Evolutionary conservation across 2,888 invertebrate species (phyloP), one percentile per base, ranked within the genome.

Genomic region (Anodontia alba): DNA sequence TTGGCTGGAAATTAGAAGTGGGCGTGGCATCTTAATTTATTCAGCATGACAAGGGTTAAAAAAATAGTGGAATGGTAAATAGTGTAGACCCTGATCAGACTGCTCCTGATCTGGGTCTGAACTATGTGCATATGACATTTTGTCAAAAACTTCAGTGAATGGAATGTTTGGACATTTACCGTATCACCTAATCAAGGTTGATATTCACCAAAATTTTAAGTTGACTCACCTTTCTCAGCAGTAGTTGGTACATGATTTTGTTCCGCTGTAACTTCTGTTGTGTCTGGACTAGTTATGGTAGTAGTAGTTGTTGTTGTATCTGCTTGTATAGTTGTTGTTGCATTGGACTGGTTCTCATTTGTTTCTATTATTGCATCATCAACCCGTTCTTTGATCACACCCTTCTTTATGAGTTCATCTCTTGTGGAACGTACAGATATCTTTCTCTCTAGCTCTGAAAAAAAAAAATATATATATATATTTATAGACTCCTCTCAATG

Each of bases 341-440:
- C 71, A 31, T 62, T 49, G 26, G n/a, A 17, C 17, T 54, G 78
- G 36, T 73, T 78, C 71, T 80, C 80, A 43, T 74, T 73, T 5
- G 46, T 74, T 49, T 86, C 86, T 67, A 83, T 80, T 36, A 84
- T 85, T 23, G 79, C 83, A 29, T 86, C 87, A 29, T 88, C 90
- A n/a, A 88, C 87, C 31, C 88, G 78, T 54, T 93, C 93, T 76
- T 91, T 93, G 89, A 99, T 96, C 92, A 99, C 98, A 94, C 99
- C 98, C 96, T 98, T 98, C 95, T 98, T 97, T 95, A 99, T 97
- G 96, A 99, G 96, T 95, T 99, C 99, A 95, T 99, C 98, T 95
- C 98, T 96, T 96, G 98, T 98, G 95, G 98, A 98, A 96, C 99
- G 97, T 96, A 99, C 97, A 95, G 98, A 99, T 96, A 99, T 98